These are phyloP conservation scores for Chrysemys picta DNA, from an alignment of 2,113 vertebrate species.

Conservation along the genomic window DNA sequence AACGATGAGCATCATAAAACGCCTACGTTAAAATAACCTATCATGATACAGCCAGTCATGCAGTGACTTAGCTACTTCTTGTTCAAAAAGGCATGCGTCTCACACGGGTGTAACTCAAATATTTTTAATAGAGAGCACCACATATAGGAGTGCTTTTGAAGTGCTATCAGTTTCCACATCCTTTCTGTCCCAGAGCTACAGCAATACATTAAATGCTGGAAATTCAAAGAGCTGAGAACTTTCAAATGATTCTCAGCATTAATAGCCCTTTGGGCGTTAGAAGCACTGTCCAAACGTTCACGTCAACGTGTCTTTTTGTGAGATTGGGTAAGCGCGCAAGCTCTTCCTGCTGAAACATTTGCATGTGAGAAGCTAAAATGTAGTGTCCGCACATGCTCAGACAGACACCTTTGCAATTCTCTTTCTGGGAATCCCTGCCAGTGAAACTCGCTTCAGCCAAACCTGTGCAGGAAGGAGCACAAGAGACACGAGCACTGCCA, in stretches of 20 bases:
- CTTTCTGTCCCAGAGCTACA: background rate
- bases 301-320: background rate
- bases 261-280: background rate
- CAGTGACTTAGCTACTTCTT: background rate
- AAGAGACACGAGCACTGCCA: background rate
- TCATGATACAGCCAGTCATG: background rate
- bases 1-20: background rate
- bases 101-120: background rate
- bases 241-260: background rate
- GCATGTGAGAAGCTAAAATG: background rate
- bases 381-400: background rate
- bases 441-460: background rate
- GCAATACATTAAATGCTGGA: background rate
- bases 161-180: background rate
- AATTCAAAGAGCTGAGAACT: background rate
- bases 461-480: background rate
- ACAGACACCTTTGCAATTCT: background rate
- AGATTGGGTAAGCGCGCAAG: background rate
- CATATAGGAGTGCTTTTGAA: background rate
- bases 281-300: background rate
- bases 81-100: background rate
- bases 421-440: background rate
- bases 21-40: background rate
- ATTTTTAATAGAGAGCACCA: background rate
- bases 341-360: background rate